A percentile compares a stretch with the other conserved stretches of the same genome.
Conservation (phyloP, 2,888 invertebrate genomes). For the Apantesis nais region DNA sequence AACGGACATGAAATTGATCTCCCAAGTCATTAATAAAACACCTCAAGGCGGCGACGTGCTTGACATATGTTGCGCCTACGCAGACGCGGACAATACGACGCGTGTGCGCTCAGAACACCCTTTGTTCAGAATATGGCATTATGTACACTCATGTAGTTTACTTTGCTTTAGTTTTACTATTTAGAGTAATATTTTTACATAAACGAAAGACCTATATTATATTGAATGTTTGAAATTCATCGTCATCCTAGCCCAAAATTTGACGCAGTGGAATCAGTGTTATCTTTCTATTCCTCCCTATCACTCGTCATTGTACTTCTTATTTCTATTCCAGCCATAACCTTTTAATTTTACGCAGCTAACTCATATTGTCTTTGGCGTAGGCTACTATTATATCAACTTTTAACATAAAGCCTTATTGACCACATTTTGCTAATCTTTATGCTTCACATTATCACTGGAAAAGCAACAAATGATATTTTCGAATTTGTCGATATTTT, state of each 20-base stretch:
- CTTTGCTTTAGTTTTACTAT: not conserved
- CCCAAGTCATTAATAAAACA: conserved; percentile 30
- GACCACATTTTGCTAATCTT: too few species aligned
- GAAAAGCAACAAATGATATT: too few species aligned
- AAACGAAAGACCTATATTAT: not conserved
- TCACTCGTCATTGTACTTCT: not conserved
- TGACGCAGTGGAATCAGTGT: not conserved
- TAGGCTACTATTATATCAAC: too few species aligned
- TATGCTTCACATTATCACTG: too few species aligned
- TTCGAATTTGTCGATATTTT: too few species aligned
- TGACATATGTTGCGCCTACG: conserved; percentile 35
- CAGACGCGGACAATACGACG: conserved; percentile 28
- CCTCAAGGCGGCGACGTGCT: conserved; percentile 26
- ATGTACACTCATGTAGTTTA: not conserved
- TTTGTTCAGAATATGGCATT: not conserved
- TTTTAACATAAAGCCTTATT: too few species aligned
- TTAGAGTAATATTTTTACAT: not conserved
- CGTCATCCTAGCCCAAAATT: not conserved
- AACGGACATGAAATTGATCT: conserved; percentile 9
- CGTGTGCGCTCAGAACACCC: conserved; percentile 4
- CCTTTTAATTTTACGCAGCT: too few species aligned
- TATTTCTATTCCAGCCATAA: not conserved
- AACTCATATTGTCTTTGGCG: too few species aligned
- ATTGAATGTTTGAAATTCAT: too few species aligned
- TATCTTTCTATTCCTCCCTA: not conserved